Conservation (phyloP, 2,888 invertebrate species). For the Hirtodrosophila confusa region DNA sequence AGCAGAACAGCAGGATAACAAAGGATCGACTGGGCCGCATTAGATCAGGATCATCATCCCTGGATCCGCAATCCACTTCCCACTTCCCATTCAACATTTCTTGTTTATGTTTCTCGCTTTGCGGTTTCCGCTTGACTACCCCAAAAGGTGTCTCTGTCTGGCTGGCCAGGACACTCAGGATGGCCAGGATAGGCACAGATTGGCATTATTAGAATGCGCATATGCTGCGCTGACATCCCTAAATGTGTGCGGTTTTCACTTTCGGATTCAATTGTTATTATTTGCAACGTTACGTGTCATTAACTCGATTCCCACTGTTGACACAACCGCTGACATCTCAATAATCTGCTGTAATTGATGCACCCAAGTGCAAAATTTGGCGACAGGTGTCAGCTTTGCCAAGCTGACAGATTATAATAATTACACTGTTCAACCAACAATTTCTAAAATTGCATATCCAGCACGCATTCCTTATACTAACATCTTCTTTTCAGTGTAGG, state of each 20-base stretch:
- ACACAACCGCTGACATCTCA: slow-evolving; percentile 60
- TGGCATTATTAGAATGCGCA: slow-evolving; percentile 59
- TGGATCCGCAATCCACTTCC: not conserved
- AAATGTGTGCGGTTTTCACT: slow-evolving; percentile 15
- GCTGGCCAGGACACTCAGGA: not conserved
- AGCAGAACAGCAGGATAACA: slow-evolving; percentile 40
- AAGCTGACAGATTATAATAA: slow-evolving; percentile 27
- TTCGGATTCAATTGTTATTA: slow-evolving; percentile 34
- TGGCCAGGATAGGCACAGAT: slow-evolving; percentile 55
- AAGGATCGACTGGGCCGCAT: slow-evolving; percentile 34
- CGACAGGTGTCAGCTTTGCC: slow-evolving; percentile 55
- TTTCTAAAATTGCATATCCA: no score
- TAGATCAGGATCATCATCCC: slow-evolving; percentile 41
- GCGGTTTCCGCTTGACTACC: slow-evolving; percentile 52
- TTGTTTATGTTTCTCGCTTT: slow-evolving; percentile 5
- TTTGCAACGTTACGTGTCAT: slow-evolving; percentile 69
- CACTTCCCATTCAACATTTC: not conserved
- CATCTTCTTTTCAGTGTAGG: no score
- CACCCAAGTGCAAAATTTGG: slow-evolving; percentile 45
- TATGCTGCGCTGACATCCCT: slow-evolving; percentile 53
- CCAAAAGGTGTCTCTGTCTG: slow-evolving; percentile 25
- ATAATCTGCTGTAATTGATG: slow-evolving; percentile 66
- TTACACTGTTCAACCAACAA: not conserved
- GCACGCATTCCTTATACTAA: no score
- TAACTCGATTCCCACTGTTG: slow-evolving; percentile 48